Base-by-base conservation (phyloP, 2,797 vertebrate genomes). In the Pseudochirops corinnae region DNA sequence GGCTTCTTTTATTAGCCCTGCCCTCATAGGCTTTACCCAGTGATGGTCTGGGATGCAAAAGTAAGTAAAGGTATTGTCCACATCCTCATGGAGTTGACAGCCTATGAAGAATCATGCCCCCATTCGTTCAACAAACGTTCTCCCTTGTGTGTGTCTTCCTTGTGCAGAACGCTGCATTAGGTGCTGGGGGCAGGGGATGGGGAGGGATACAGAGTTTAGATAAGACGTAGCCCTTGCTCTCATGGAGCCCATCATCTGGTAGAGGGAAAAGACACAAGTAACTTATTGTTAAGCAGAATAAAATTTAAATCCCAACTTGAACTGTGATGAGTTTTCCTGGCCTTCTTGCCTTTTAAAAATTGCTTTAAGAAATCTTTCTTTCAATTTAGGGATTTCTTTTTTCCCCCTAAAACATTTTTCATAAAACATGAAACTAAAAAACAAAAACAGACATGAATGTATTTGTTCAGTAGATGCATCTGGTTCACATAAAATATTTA, bases 401-500 rank as follows among this genome's bases (percentile, higher is more conserved):
- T 96, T 91, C 94, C 26, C 31, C 74, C 21, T 26, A 1, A 95
- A 97, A 93, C 91, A 92, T 97, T 97, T 97, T 96, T 91, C 29
- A 95, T 60, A 95, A 52, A 96, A 57, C 91, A 67, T 93, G 94
- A 94, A 97, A 87, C 94, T 93, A 95, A 96, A 97, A 94, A 97
- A 91, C 82, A 95, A 96, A 98, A 95, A 93, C 96, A 95, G 95
- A 97, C 93, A 92, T 67, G 93, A n/a, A 5, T 29, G 91, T 94
- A 95, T 93, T 21, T 95, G 95, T 92, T 94, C 93, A 95, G 46
- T 62, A 95, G 97, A 95, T 93, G 93, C 97, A 97, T 97, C 96
- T 98, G 97, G 96, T 74, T 97, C 96, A 87, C 53, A 96, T 96
- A 96, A 96, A 94, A 93, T 97, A 97, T 97, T 97, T 96, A 97